Base-by-base conservation (phyloP, 2,797 vertebrate genomes). In the Gymnothorax javanicus region DNA sequence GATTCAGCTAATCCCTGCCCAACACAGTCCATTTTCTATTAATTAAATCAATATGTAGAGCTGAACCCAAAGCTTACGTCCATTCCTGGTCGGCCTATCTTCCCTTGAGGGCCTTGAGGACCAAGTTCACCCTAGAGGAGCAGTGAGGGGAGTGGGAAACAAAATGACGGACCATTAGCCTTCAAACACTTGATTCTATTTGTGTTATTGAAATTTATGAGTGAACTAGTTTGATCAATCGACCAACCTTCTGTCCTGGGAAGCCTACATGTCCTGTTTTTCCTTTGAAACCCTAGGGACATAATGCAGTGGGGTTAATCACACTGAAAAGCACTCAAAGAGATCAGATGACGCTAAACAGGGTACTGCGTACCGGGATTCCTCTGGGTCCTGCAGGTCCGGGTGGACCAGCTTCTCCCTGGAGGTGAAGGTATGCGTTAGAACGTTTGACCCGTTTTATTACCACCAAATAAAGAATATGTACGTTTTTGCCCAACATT, bases 221-320 rank as follows among this genome's bases (percentile, higher is more conserved):
- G 12, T 75, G 27, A 75, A 75, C 25, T 13, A 52, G 33, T 77
- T 77, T 77, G 73, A 23, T n/a, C 7, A 56, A 81, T 83, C 89
- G 88, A 84, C 93, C 90, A 92, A 99, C 98, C 96, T 99, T 99
- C 1, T 94, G 96, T 91, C 98, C 98, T 0, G 98, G 98, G 57
- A 98, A 96, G 88, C 98, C 98, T 0, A 94, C 95, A 58, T 99
- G 98, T 64, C 98, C 98, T 0, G 96, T 96, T 93, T 97, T 98
- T 86, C 98, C 98, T 93, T 99, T 99, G 94, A 98, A 99, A 89
- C 98, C 98, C 98, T 99, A 94, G 75, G 90, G 94, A 90, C 83
- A 90, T 83, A 93, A 86, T 91, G 90, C 90, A 91, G 87, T 83
- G 59, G 88, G 88, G 87, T 89, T 87, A 87, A 90, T 88, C 88